Conservation (phyloP, 2,888 invertebrate species). For the Actias luna region DNA sequence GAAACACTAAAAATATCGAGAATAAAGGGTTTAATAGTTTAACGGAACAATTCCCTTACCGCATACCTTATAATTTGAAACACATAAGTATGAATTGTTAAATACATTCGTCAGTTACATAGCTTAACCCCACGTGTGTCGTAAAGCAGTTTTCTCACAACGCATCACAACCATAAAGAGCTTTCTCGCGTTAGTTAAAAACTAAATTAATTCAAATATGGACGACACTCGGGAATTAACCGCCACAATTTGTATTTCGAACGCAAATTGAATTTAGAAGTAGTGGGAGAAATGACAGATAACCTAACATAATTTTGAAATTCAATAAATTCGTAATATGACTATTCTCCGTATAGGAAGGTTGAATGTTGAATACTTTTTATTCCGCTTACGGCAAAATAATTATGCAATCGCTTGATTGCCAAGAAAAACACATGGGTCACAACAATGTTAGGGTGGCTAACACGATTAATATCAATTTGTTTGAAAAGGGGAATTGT, state of each 20-base stretch:
- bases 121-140: constrained; percentile 39
- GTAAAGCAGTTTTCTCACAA: constrained; percentile 51
- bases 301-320: constrained; percentile 49
- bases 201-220: constrained; percentile 69
- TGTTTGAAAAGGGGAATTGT: constrained; percentile 52
- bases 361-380: constrained; percentile 38
- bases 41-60: constrained; percentile 12
- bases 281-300: constrained; percentile 52
- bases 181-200: constrained; percentile 66
- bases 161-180: constrained; percentile 50
- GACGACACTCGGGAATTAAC: constrained; percentile 59
- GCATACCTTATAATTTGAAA: constrained; percentile 15
- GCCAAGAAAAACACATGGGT: constrained; percentile 79
- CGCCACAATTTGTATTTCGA: constrained; percentile 68
- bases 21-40: background rate
- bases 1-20: background rate
- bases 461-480: constrained; percentile 80
- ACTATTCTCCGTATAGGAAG: constrained; percentile 37
- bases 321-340: constrained; percentile 38
- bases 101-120: constrained; percentile 15
- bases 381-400: constrained; percentile 37
- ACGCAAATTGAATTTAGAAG: constrained; percentile 70
- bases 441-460: constrained; percentile 55
- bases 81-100: constrained; percentile 18
- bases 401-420: constrained; percentile 62